A percentile compares a stretch with the other conserved stretches of the same genome.
Evolutionary conservation across 2,113 vertebrate genomes (phyloP).

Genomic region (Procapra przewalskii): DNA sequence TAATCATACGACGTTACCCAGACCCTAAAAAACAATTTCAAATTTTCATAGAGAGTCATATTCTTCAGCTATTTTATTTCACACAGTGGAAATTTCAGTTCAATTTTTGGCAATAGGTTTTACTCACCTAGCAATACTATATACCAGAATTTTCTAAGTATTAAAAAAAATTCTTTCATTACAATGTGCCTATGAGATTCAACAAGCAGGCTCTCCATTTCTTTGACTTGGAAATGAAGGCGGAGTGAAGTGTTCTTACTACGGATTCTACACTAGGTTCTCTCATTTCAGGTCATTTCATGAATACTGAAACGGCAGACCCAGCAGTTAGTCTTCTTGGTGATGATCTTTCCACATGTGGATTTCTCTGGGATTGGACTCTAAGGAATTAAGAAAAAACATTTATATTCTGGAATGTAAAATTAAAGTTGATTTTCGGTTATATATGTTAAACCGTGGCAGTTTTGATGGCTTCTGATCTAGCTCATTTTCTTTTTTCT

Average conservation of each 20-base stretch:
- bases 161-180: background rate
- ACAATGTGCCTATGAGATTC: background rate
- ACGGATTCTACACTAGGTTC: background rate
- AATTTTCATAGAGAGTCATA: background rate
- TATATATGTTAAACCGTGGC: background rate
- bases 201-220: background rate
- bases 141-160: slow-evolving; percentile 1
- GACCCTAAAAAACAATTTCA: background rate
- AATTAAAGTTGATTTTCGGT: slow-evolving; percentile 37
- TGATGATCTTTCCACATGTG: slow-evolving; percentile 19
- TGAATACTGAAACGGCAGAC: background rate
- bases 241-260: background rate
- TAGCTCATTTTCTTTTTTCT: background rate
- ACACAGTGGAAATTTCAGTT: slow-evolving; percentile 37
- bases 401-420: slow-evolving; percentile 19
- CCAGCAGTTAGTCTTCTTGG: background rate
- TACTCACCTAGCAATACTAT: background rate
- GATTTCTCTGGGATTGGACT: slow-evolving; percentile 33
- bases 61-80: slow-evolving; percentile 22
- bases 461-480: slow-evolving; percentile 21
- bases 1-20: slow-evolving; percentile 3
- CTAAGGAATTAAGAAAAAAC: background rate
- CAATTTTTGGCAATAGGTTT: background rate
- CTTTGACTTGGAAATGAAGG: slow-evolving; percentile 1
- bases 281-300: background rate